A percentile compares a stretch with the other conserved stretches of the same genome.
These are phyloP conservation scores for Drosophila helvetica DNA, from an alignment of 2,888 invertebrate species.

Conservation along the genomic window DNA sequence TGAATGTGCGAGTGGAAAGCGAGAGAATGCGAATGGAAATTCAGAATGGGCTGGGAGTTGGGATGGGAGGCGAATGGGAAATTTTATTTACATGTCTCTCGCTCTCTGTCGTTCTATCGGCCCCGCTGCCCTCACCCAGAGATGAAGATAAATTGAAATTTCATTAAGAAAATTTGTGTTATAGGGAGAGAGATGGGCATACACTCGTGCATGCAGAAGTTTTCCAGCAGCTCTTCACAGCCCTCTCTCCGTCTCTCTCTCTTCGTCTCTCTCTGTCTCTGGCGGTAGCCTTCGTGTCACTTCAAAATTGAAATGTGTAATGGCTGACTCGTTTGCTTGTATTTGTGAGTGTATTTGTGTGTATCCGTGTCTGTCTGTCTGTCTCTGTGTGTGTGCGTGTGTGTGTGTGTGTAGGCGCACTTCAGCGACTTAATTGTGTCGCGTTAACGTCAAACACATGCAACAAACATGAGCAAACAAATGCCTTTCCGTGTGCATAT, in stretches of 20 bases:
- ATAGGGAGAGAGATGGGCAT: conserved; percentile 11
- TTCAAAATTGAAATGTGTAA: conserved; percentile 75
- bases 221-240: background rate
- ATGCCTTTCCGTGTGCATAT: conserved; percentile 41
- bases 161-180: conserved; percentile 73
- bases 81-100: conserved; percentile 66
- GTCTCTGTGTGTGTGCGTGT: conserved; percentile 4
- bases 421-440: conserved; percentile 80
- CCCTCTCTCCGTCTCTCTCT: conserved; percentile 1
- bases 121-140: conserved; percentile 16
- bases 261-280: background rate
- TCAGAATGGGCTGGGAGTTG: background rate
- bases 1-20: conserved; percentile 45
- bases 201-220: background rate
- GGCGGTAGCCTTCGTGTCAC: conserved; percentile 40
- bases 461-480: conserved; percentile 78
- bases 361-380: background rate
- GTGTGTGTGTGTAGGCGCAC: conserved; percentile 60
- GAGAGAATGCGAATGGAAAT: conserved; percentile 8
- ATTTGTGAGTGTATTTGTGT: conserved; percentile 4
- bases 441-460: conserved; percentile 80
- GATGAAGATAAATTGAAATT: conserved; percentile 72
- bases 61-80: conserved; percentile 38
- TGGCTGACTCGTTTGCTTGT: conserved; percentile 50
- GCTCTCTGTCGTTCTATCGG: conserved; percentile 5